Base-by-base conservation (phyloP, 2,888 invertebrate species). In the Phytoseiulus persimilis region DNA sequence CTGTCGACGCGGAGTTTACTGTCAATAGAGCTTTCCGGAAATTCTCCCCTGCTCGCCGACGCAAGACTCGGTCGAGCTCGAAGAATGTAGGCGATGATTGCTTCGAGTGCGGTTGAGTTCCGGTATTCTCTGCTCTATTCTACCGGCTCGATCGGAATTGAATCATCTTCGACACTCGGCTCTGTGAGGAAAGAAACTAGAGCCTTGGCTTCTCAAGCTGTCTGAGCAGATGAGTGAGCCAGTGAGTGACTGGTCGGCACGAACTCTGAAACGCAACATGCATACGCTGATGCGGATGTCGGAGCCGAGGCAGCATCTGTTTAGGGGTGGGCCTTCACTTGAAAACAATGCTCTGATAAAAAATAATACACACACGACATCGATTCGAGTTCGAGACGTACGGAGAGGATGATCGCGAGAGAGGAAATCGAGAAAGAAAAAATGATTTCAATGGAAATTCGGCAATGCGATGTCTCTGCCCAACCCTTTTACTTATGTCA, bases 251-350 rank as follows among this genome's bases (percentile, higher is more conserved):
- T 65, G 28, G 65, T 65, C 65, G 65, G 65, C 65, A 65, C 65
- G 65, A 65, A 65, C 65, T 65, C 28, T 18, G 65, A 65, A 65
- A 18, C 5, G 65, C 65, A 65, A 65, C 65, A 65, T 65, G 65
- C 65, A 18, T 65, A 28, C 65, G 9, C 5, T 65, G 65, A 65
- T 65, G 65, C 65, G 65, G 65, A 65, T 65, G 65, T 65, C 65
- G 65, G 18, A 65, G 65, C 65, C 65, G 65, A 65, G 2, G 65
- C 65, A 65, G 65, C 65, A 65, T 65, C 65, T 65, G 65, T 65
- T 65, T 65, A 65, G 65, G 65, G 65, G 65, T 65, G 65, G 65
- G 65, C 65, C 65, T 65, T 65, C 65, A 65, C 65, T 65, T 65
- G 65, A 65, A 65, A 65, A 65, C 65, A 65, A 65, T 65, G 65